These are phyloP conservation scores for Ecdyonurus torrentis DNA, from an alignment of 2,888 invertebrate species.

Conservation along the genomic window DNA sequence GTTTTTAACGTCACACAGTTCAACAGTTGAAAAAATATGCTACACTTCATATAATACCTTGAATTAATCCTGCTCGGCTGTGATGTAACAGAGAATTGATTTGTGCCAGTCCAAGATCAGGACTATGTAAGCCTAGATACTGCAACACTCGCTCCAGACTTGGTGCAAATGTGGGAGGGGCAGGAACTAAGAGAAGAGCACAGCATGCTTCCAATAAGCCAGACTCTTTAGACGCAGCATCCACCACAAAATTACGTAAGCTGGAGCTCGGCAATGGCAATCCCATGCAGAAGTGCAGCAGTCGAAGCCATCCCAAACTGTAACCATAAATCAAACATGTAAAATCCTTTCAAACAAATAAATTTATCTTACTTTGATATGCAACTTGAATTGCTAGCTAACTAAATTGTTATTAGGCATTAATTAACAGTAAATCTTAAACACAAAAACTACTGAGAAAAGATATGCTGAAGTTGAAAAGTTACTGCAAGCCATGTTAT, in stretches of 20 bases:
- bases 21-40: too few species aligned
- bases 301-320: conserved; percentile 69
- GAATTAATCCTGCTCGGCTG: conserved; percentile 31
- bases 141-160: conserved; percentile 50
- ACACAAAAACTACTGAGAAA: too few species aligned
- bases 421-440: background rate
- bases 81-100: conserved; percentile 37
- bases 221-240: conserved; percentile 43
- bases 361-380: background rate
- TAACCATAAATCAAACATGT: conserved; percentile 11
- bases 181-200: conserved; percentile 51
- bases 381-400: too few species aligned
- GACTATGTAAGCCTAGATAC: conserved; percentile 46
- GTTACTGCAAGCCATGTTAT: too few species aligned
- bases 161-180: conserved; percentile 39
- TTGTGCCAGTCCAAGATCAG: conserved; percentile 38
- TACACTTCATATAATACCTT: too few species aligned
- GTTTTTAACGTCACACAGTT: too few species aligned
- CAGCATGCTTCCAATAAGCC: conserved; percentile 53
- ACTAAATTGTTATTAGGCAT: too few species aligned
- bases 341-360: conserved; percentile 8
- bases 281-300: conserved; percentile 58
- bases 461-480: too few species aligned
- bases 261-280: conserved; percentile 25
- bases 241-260: conserved; percentile 30